These are phyloP conservation scores for Mus musculus DNA, from an alignment of 2,113 vertebrate species.

Conservation along the genomic window GRCm39 chr8:114776501-114777000, in stretches of 20 bases:
- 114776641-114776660: background rate
- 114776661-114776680: background rate
- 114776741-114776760: conserved; percentile 54
- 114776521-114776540: background rate
- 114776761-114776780: background rate
- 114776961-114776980: background rate
- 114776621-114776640: background rate
- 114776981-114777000: background rate
- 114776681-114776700: background rate
- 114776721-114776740: conserved; percentile 9
- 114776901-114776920: background rate
- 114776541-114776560: background rate
- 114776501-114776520: background rate
- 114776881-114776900: conserved; percentile 41
- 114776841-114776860: conserved; percentile 55
- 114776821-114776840: conserved; percentile 69
- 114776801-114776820: conserved; percentile 49
- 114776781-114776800: conserved; percentile 56
- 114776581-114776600: background rate
- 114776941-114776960: background rate
- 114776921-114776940: background rate
- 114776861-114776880: conserved; percentile 51
- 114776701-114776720: background rate
- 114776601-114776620: background rate
- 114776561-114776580: background rate